These are phyloP conservation scores for Chaetops frenatus DNA, from an alignment of 2,113 vertebrate genomes.

Conservation along the genomic window DNA sequence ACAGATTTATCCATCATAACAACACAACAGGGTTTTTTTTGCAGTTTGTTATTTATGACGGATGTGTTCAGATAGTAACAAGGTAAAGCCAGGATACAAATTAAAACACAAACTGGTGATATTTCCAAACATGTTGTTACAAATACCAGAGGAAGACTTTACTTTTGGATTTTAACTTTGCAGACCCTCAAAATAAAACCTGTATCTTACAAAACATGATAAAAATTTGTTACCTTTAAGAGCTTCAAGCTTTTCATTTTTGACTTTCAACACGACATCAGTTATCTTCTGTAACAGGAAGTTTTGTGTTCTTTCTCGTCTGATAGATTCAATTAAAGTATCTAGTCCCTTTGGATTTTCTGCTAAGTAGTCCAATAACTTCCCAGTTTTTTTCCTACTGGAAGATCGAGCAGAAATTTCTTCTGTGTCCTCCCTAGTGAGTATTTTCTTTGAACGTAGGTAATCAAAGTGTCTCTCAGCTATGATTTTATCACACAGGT, in stretches of 20 bases:
- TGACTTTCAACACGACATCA: slow-evolving; percentile 89
- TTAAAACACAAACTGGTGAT: background rate
- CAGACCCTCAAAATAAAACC: background rate
- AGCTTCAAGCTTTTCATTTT: slow-evolving; percentile 87
- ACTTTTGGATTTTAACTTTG: background rate
- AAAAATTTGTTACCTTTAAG: slow-evolving; percentile 77
- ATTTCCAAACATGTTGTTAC: background rate
- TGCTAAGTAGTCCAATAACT: slow-evolving; percentile 87
- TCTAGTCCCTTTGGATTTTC: slow-evolving; percentile 94
- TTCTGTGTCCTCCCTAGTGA: slow-evolving; percentile 91
- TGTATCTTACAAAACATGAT: background rate
- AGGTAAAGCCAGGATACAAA: background rate
- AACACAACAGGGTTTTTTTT: rapidly evolving
- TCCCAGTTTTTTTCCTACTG: slow-evolving; percentile 83
- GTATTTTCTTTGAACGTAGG: slow-evolving; percentile 88
- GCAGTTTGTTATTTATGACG: background rate
- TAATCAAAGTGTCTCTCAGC: slow-evolving; percentile 95
- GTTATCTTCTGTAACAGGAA: slow-evolving; percentile 93
- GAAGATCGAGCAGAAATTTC: slow-evolving; percentile 89
- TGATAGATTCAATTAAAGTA: slow-evolving; percentile 86
- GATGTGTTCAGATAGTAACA: background rate
- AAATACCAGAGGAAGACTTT: background rate
- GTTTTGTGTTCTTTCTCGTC: slow-evolving; percentile 84
- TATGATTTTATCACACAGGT: slow-evolving; percentile 91
- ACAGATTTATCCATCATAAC: background rate